Conservation (phyloP, 2,888 invertebrate genomes). For the Andrena haemorrhoa region DNA sequence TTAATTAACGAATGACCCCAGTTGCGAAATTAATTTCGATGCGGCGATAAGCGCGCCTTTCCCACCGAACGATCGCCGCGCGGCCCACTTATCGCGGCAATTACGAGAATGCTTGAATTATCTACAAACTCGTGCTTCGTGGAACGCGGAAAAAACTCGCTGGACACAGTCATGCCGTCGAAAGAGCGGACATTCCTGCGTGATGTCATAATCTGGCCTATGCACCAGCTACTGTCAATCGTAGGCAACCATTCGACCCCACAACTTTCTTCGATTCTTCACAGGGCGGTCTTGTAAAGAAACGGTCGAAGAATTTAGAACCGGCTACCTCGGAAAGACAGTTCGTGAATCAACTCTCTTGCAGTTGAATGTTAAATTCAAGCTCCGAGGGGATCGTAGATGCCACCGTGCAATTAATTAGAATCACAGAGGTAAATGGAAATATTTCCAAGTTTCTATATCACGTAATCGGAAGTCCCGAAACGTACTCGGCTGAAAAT, state of each 20-base stretch:
- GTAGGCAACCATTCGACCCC: constrained; percentile 19
- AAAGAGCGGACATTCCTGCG: constrained; percentile 77
- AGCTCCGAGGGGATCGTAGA: too few species aligned
- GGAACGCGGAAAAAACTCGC: constrained; percentile 34
- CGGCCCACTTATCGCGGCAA: constrained; percentile 30
- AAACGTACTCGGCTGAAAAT: background rate
- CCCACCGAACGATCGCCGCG: constrained; percentile 5
- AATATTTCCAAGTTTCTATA: background rate
- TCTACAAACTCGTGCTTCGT: constrained; percentile 24
- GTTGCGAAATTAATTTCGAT: constrained; percentile 37
- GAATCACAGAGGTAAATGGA: background rate
- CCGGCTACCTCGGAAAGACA: too few species aligned
- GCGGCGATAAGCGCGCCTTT: constrained; percentile 25
- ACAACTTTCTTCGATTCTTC: background rate
- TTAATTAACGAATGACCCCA: background rate
- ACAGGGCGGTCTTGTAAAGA: too few species aligned
- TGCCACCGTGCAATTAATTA: too few species aligned
- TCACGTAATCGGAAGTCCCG: background rate
- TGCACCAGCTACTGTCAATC: constrained; percentile 24
- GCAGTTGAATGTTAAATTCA: too few species aligned
- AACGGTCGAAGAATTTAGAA: too few species aligned
- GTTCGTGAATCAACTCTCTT: too few species aligned
- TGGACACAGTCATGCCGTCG: constrained; percentile 15
- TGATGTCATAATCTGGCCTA: constrained; percentile 79
- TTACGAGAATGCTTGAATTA: constrained; percentile 33